A percentile compares a stretch with the other conserved stretches of the same genome.
Conservation (phyloP, 2,113 vertebrate species). For the Aldabrachelys gigantea region DNA sequence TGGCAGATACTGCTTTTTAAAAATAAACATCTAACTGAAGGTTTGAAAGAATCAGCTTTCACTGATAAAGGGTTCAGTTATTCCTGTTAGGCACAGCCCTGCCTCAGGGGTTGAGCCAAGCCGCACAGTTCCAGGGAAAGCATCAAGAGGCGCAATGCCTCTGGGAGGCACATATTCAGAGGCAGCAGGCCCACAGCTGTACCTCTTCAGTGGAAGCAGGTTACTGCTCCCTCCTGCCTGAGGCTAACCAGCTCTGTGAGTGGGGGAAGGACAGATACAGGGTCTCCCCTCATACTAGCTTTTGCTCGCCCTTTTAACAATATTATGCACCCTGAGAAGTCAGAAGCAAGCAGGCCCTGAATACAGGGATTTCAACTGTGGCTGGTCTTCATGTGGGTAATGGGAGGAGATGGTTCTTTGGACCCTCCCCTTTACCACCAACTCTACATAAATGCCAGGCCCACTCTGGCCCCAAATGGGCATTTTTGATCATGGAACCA, state of each 20-base stretch:
- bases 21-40: slow-evolving; percentile 38
- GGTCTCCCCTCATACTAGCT: background rate
- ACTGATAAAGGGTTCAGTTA: background rate
- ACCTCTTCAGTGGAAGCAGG: background rate
- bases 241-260: rapidly evolving
- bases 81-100: background rate
- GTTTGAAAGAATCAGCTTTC: background rate
- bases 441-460: background rate
- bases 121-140: background rate
- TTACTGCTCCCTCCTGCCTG: background rate
- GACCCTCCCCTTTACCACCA: background rate
- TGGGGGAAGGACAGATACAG: too few relatives aligned
- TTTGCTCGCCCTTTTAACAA: background rate
- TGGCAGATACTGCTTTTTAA: slow-evolving; percentile 72
- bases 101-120: background rate
- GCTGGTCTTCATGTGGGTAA: background rate
- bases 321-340: background rate
- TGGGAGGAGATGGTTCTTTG: background rate
- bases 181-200: rapidly evolving
- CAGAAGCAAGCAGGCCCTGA: background rate
- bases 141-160: rapidly evolving
- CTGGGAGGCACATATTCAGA: rapidly evolving
- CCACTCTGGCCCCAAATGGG: background rate
- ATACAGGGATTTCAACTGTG: background rate
- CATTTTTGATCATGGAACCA: background rate